Base-by-base conservation (phyloP, 2,113 vertebrate species). In the Labeo catla region DNA sequence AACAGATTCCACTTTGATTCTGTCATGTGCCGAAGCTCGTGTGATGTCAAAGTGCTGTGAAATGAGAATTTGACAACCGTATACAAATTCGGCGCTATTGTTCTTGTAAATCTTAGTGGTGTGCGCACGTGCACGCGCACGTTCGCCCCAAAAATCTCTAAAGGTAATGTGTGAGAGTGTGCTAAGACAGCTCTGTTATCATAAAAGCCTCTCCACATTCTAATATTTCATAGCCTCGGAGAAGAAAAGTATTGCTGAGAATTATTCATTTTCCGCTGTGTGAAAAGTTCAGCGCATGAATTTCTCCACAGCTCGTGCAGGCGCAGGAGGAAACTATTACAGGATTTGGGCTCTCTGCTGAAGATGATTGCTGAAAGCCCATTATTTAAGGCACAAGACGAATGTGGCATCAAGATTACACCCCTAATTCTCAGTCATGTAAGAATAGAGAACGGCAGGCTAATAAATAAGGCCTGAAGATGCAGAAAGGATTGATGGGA, bases 381-480 rank as follows among this genome's bases (percentile, higher is more conserved):
- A 91, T 93, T 91, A 92, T 93, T 88, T 90, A 81, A 92, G 85
- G 90, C 92, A 91, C 88, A 90, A 92, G 92, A 93, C 90, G 92
- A 86, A 88, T 83, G 88, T 90, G 76, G 88, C 89, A 87, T 89
- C 86, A 84, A 87, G 88, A 92, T 91, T 90, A 84, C 89, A 91
- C 86, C 89, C 91, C 88, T 88, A 61, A 52, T 77, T 89, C 88
- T 89, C 89, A 87, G 76, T 59, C 63, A 84, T 65, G 21, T 84
- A 88, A 72, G 76, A 93, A 88, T 68, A 65, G n/a, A 85, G 49
- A 59, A 49, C 54, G 88, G 87, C 52, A 49, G 77, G 74, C 3
- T 77, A 52, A 70, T 85, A 76, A 89, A 89, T 85, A 73, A 73
- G 21, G 77, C 80, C 43, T 85, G 76, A 83, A 70, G 36, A 34